Base-by-base conservation (phyloP, 2,797 vertebrate species). In the Pipistrellus pygmaeus region DNA sequence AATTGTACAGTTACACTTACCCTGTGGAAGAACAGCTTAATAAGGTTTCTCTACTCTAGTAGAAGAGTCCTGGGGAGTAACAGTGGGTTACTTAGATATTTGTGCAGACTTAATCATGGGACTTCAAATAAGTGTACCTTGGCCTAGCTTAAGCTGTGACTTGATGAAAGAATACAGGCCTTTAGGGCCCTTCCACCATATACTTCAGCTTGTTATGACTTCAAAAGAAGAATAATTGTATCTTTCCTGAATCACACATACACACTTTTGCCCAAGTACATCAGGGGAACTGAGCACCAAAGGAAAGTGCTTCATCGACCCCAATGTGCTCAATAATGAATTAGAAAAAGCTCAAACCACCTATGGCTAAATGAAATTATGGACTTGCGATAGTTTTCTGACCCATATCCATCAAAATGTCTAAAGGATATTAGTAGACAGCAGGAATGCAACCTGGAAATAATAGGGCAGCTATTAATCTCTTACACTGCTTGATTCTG, bases 341-440 rank as follows among this genome's bases (percentile, higher is more conserved):
- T 97, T 96, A 96, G 55, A 77, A 78, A 86, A 95, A 62, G 32
- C 9, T 88, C 71, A 96, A 96, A 94, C 80, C 86, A 95, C 97
- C 94, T 96, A 89, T 81, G 68, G 96, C 87, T 97, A 98, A 97
- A 97, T 93, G 62, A 97, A 98, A 98, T 98, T 97, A 97, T 38
- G 88, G 66, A 82, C 95, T 86, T 95, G 73, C 72, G 94, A 83
- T 90, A 41, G 30, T 73, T 97, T 69, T 89, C 92, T 98, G 97
- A 97, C 96, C 91, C 93, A 38, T 96, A 98, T 97, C 93, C 80
- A 96, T 98, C 97, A 98, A 98, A 97, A 97, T 96, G 97, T 97
- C 96, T 97, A 90, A 90, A 44, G 1, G n/a, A 87, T 95, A 98
- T 96, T 97, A 85, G 68, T 0, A 96, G 96, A 96, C 84, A 96